Percentiles rank a stretch among this genome's conserved stretches.
Conservation (phyloP, 2,888 invertebrate genomes). For the Azorinus chamasolen region DNA sequence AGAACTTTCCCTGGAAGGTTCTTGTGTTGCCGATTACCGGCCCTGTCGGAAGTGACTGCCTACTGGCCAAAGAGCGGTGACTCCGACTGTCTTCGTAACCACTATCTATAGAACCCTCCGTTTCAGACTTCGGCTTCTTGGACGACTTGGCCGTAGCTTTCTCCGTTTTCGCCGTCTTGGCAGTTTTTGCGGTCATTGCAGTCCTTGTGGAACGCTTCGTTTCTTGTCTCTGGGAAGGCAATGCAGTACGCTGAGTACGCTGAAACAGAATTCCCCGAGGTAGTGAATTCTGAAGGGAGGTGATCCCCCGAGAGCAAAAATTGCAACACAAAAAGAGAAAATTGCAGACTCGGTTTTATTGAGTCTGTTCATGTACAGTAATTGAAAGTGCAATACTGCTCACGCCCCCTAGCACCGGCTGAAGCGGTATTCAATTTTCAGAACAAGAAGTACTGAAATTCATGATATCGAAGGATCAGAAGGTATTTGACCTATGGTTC, state of each 20-base stretch:
- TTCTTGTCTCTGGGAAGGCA: slow-evolving; percentile 36
- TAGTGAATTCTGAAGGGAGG: too few relatives aligned
- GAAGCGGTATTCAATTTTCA: too few relatives aligned
- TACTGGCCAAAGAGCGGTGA: slow-evolving; percentile 33
- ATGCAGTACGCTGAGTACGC: slow-evolving; percentile 53
- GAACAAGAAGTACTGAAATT: too few relatives aligned
- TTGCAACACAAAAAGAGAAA: too few relatives aligned
- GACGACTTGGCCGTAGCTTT: slow-evolving; percentile 18
- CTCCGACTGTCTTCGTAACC: slow-evolving; percentile 34
- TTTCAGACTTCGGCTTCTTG: slow-evolving; percentile 16
- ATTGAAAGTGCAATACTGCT: too few relatives aligned
- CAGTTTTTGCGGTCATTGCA: slow-evolving; percentile 23
- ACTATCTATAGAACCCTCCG: slow-evolving; percentile 34
- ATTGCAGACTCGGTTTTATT: too few relatives aligned
- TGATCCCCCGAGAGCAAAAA: too few relatives aligned
- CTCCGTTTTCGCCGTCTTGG: slow-evolving; percentile 20
- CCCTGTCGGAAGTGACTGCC: slow-evolving; percentile 56
- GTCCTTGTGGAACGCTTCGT: slow-evolving; percentile 25
- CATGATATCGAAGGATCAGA: background rate
- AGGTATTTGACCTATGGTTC: too few relatives aligned
- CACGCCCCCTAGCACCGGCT: too few relatives aligned
- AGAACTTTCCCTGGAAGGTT: slow-evolving; percentile 57
- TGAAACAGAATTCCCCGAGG: background rate
- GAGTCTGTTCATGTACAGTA: too few relatives aligned
- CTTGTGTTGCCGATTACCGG: slow-evolving; percentile 45